phyloP scores from a whole-genome alignment of 2,797 vertebrate genomes.

The Eulemur rubriventer region DNA sequence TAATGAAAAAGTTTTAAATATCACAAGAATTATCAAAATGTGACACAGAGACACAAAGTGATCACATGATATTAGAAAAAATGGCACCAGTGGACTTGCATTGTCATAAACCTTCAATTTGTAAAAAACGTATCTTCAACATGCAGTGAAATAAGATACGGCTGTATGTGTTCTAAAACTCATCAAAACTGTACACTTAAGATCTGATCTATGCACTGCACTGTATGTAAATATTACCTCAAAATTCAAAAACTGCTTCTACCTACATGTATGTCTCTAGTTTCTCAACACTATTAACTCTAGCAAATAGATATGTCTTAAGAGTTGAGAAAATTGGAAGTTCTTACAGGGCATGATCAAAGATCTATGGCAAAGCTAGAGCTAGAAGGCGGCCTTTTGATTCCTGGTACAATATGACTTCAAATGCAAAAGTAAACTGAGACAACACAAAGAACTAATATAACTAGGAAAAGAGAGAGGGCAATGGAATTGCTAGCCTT shows the following conservation, averaged over 20 bases:
- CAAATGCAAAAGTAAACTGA: background rate
- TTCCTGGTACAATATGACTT: background rate
- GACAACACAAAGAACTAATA: background rate
- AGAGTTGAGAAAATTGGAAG: background rate
- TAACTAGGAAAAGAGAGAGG: background rate
- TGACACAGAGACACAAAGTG: background rate
- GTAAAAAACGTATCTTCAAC: background rate
- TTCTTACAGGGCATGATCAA: background rate
- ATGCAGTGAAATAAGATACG: background rate
- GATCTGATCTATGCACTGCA: background rate
- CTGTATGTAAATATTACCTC: background rate
- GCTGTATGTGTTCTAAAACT: background rate
- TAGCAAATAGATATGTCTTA: background rate
- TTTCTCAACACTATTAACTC: background rate
- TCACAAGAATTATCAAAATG: background rate
- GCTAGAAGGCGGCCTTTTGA: background rate
- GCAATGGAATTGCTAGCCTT: background rate
- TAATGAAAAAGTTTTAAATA: background rate
- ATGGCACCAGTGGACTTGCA: background rate
- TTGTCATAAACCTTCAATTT: background rate
- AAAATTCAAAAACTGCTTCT: background rate
- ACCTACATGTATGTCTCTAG: background rate
- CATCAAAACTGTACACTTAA: background rate
- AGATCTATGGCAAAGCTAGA: background rate
- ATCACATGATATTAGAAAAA: background rate